Evolutionary conservation across 2,113 vertebrate genomes (phyloP), one percentile per base, ranked within the genome.

Genomic region (Panthera uncia): DNA sequence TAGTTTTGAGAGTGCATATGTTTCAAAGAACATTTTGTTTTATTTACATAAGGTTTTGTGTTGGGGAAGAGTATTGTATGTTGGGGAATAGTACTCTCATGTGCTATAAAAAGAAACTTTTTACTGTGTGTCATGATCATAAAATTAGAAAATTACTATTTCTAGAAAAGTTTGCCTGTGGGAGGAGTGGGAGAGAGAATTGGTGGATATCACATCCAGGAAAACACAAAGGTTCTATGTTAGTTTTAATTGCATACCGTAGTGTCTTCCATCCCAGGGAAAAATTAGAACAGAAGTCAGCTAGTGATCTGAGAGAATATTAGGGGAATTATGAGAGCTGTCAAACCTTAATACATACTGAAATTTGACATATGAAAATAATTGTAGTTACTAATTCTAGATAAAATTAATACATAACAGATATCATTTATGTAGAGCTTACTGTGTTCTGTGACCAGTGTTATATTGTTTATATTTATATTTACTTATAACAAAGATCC

Each of bases 381-480:
- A 71, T 78, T 91, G 5, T 19, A 69, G 48, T 84, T 69, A 45
- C 4, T 82, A 73, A 29, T 29, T 92, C 82, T 86, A 25, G 16
- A 48, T 55, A 33, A 66, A 88, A 68, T 93, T 50, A 90, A 87
- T 33, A 52, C 7, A 52, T 36, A 52, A 80, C 45, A 91, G 25
- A 79, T 94, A 85, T 41, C 0, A 73, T 61, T 95, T 45, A 21
- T 76, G 61, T 63, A 85, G 14, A 83, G 23, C 9, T 65, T 69
- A 2, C 0, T 7, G 15, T 78, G 5, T 86, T 50, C 29, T n/a
- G 52, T 78, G 52, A 91, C 3, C 23, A 45, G 1, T n/a, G 15
- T 61, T 61, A 69, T 48, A 84, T 85, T 91, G 36, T 88, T 91
- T 93, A 16, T 13, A 63, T 69, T 97, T 86, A 71, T 81, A 74